Evolutionary conservation across 2,888 invertebrate species (phyloP).

Genomic region (Siphlonurus alternatus): DNA sequence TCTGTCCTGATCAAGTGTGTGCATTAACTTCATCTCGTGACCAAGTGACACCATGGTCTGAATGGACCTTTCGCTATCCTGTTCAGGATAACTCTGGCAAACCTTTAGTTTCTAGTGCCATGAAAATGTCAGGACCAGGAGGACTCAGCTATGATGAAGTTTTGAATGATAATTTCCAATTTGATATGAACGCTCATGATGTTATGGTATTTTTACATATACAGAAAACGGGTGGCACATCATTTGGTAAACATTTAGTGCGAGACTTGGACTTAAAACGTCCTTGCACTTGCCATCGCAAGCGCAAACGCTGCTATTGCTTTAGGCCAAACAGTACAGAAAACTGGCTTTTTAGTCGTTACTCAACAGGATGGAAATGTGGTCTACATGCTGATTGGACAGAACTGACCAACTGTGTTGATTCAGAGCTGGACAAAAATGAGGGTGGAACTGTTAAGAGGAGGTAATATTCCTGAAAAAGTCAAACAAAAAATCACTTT

Average conservation of each 20-base stretch:
- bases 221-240: slow-evolving; percentile 97
- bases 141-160: slow-evolving; percentile 74
- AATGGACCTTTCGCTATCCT: slow-evolving; percentile 19
- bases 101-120: slow-evolving; percentile 25
- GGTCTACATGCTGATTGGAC: slow-evolving; percentile 98
- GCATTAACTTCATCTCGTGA: slow-evolving; percentile 15
- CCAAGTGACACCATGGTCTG: slow-evolving; percentile 17
- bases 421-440: slow-evolving; percentile 76
- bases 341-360: slow-evolving; percentile 94
- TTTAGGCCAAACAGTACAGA: slow-evolving; percentile 83
- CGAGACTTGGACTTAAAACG: slow-evolving; percentile 82
- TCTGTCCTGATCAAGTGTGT: slow-evolving; percentile 71
- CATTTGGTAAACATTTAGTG: slow-evolving; percentile 92
- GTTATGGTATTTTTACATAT: slow-evolving; percentile 97
- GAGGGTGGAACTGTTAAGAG: slow-evolving; percentile 67
- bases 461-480: slow-evolving; percentile 24
- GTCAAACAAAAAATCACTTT: background rate
- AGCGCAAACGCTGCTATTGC: slow-evolving; percentile 79
- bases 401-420: slow-evolving; percentile 83
- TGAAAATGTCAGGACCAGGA: slow-evolving; percentile 26
- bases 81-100: slow-evolving; percentile 35
- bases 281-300: slow-evolving; percentile 84
- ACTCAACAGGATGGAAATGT: slow-evolving; percentile 96
- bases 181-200: slow-evolving; percentile 84
- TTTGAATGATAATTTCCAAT: slow-evolving; percentile 70